phyloP scores from a whole-genome alignment of 2,113 vertebrate genomes.

The Stegostoma tigrinum region DNA sequence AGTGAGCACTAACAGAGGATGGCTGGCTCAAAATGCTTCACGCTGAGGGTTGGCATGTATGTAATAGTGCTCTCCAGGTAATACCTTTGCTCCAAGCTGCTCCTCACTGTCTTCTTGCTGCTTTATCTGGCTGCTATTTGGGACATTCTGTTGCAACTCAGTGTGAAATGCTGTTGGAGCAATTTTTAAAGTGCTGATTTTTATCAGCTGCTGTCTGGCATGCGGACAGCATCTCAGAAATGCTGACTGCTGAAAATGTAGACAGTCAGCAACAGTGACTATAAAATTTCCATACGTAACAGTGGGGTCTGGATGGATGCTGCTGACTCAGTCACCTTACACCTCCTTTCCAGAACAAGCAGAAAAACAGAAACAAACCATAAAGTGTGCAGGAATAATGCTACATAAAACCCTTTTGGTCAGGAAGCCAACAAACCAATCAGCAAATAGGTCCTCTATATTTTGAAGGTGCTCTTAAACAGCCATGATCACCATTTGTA shows the following conservation, averaged over 20 bases:
- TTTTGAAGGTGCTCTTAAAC: not conserved
- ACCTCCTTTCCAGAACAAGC: not conserved
- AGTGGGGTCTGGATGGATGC: not conserved
- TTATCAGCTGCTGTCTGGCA: slow-evolving; percentile 2
- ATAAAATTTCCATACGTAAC: not conserved
- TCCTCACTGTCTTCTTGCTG: not conserved
- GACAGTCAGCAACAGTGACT: not conserved
- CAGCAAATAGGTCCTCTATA: not conserved
- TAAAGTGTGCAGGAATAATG: not conserved
- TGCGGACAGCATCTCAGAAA: not conserved
- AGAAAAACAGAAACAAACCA: not conserved
- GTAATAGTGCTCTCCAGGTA: slow-evolving; percentile 25
- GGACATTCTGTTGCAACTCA: slow-evolving; percentile 21
- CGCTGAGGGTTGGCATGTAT: not conserved
- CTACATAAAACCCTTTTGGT: not conserved
- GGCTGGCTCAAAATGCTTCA: slow-evolving; percentile 21
- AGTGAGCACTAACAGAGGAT: not conserved
- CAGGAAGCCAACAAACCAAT: not conserved
- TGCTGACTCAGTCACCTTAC: not conserved
- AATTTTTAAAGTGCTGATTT: slow-evolving; percentile 8
- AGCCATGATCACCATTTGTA: not conserved
- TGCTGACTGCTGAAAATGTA: slow-evolving; percentile 12
- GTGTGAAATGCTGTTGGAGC: slow-evolving; percentile 6
- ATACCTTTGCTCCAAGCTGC: slow-evolving; percentile 13
- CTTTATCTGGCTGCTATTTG: not conserved